Percentiles rank a stretch among this genome's conserved stretches.
These are phyloP conservation scores for Orussus abietinus DNA, from an alignment of 1,140 invertebrate genomes.

Conservation along the genomic window DNA sequence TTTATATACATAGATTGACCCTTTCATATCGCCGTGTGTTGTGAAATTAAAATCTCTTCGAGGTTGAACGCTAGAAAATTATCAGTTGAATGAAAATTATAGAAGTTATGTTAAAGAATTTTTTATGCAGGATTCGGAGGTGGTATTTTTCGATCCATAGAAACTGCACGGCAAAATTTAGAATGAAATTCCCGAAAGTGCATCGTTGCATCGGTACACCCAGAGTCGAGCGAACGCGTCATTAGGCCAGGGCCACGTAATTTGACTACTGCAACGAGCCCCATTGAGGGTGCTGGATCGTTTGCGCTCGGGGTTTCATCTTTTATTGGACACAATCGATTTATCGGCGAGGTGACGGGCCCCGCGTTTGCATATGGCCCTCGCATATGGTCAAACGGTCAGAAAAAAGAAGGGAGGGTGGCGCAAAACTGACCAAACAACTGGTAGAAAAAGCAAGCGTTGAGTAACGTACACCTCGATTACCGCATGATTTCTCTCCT, in stretches of 20 bases:
- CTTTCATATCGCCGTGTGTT: no score
- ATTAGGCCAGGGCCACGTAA: constrained; percentile 33
- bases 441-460: constrained; percentile 21
- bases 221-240: no score
- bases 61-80: no score
- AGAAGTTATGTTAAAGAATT: no score
- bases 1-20: no score
- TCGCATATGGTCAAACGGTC: constrained; percentile 52
- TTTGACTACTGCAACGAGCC: constrained; percentile 37
- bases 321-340: constrained; percentile 33
- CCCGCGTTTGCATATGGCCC: constrained; percentile 44
- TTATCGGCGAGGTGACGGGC: no score
- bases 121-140: background rate
- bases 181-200: no score
- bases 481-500: no score
- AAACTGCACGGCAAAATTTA: background rate
- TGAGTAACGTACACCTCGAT: no score
- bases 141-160: background rate
- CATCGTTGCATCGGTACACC: no score
- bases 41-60: no score
- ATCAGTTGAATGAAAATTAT: no score
- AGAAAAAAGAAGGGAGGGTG: constrained; percentile 47
- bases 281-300: constrained; percentile 21
- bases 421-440: constrained; percentile 42
- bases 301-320: constrained; percentile 27